Conservation (phyloP, 2,888 invertebrate species). For the Nesidiocoris tenuis region DNA sequence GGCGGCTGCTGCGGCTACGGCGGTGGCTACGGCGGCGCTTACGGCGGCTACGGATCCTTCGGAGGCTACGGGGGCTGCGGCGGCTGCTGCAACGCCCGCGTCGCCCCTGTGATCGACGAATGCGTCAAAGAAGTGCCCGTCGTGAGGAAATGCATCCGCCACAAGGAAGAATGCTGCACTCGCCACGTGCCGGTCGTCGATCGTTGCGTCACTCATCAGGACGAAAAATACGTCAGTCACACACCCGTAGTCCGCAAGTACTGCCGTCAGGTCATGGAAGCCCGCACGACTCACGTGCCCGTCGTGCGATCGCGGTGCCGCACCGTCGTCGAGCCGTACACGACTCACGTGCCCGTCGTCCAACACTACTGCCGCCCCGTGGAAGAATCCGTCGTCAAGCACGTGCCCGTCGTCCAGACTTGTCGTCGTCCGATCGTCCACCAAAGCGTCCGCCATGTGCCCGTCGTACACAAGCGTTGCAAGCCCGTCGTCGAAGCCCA, state of each 20-base stretch:
- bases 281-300: constrained; percentile 44
- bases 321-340: constrained; percentile 46
- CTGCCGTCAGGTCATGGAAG: constrained; percentile 42
- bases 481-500: constrained; percentile 45
- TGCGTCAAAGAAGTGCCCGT: constrained; percentile 44
- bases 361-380: constrained; percentile 45
- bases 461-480: constrained; percentile 39
- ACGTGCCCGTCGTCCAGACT: constrained; percentile 45
- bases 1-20: neutral
- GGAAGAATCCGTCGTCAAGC: constrained; percentile 42
- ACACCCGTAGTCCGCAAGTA: constrained; percentile 43
- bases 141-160: constrained; percentile 40
- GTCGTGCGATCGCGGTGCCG: constrained; percentile 41
- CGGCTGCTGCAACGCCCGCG: constrained; percentile 11
- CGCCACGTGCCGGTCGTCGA: constrained; percentile 42
- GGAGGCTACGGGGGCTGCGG: neutral
- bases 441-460: constrained; percentile 42
- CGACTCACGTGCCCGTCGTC: constrained; percentile 44
- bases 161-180: constrained; percentile 44
- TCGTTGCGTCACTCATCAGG: constrained; percentile 24
- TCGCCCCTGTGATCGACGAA: constrained; percentile 39
- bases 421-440: constrained; percentile 40
- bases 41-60: neutral
- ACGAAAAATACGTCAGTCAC: constrained; percentile 40
- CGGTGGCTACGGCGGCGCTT: neutral